Percentiles rank a stretch among this genome's conserved stretches.
phyloP scores from a whole-genome alignment of 2,888 invertebrate species.

The Chrysina gloriosa region DNA sequence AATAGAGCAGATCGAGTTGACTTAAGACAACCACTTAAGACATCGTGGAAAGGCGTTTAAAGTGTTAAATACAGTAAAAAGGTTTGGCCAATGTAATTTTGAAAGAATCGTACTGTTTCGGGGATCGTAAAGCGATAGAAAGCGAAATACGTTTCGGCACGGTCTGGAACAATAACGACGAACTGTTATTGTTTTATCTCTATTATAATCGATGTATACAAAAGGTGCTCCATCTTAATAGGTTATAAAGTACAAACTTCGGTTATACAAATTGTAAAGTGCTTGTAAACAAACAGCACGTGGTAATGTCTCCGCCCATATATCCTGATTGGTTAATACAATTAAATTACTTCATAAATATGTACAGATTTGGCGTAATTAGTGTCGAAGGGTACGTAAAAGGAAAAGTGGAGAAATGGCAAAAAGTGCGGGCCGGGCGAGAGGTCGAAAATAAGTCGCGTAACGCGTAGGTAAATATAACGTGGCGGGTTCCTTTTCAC shows the following conservation, averaged over 20 bases:
- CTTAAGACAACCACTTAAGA: no score
- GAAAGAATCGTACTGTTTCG: no score
- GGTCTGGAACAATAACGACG: neutral
- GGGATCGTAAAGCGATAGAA: no score
- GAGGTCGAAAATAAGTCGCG: neutral
- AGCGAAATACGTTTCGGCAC: neutral
- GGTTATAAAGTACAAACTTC: constrained; percentile 46
- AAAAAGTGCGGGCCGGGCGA: neutral
- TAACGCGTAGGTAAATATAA: constrained; percentile 18
- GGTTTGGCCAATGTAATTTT: no score
- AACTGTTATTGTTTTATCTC: constrained; percentile 15
- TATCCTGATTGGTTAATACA: constrained; percentile 49
- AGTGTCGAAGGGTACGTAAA: neutral
- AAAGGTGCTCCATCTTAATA: constrained; percentile 40
- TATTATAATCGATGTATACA: constrained; percentile 15
- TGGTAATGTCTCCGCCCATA: constrained; percentile 51
- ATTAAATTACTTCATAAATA: constrained; percentile 49
- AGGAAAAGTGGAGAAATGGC: neutral
- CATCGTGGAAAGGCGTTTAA: no score
- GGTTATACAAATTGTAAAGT: constrained; percentile 48
- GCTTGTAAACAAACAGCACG: constrained; percentile 55
- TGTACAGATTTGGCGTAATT: constrained; percentile 45
- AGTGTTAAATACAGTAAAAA: no score
- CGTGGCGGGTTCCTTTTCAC: constrained; percentile 39
- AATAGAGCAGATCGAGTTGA: no score